Evolutionary conservation across 1,140 invertebrate genomes (phyloP).

Genomic region (Mylabris phalerata): DNA sequence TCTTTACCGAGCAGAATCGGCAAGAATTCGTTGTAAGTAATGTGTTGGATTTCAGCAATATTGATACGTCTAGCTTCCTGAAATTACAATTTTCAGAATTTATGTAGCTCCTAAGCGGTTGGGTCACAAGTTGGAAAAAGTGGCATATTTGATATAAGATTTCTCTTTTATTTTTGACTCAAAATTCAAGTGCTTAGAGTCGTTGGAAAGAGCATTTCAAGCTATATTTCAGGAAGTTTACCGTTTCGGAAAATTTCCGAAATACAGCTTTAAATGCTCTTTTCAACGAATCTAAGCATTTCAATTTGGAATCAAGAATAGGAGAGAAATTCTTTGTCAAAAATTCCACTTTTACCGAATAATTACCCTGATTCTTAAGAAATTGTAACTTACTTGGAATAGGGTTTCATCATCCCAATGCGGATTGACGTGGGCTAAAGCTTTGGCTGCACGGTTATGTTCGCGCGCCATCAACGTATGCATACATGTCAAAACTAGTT

Average conservation of each 20-base stretch:
- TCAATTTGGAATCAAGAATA: too few species aligned
- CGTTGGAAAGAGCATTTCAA: too few species aligned
- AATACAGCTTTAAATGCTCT: too few species aligned
- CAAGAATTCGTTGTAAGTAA: constrained; percentile 91
- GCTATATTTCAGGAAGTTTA: too few species aligned
- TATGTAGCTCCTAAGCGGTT: too few species aligned
- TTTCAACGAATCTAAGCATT: too few species aligned
- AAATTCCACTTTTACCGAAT: not conserved
- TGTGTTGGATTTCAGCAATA: constrained; percentile 86
- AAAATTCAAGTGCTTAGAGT: too few species aligned
- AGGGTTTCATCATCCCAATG: constrained; percentile 94
- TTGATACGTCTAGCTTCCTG: constrained; percentile 81
- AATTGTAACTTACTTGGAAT: constrained; percentile 58
- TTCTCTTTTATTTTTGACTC: too few species aligned
- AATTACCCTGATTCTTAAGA: too few species aligned
- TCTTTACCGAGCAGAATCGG: constrained; percentile 90
- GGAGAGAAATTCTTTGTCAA: not conserved
- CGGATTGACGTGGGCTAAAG: constrained; percentile 72
- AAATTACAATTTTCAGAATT: not conserved
- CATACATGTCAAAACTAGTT: constrained; percentile 82
- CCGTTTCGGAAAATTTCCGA: too few species aligned
- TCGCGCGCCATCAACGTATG: constrained; percentile 84
- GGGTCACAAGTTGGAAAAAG: too few species aligned
- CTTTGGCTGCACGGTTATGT: constrained; percentile 79
- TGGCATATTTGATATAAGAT: too few species aligned